These are phyloP conservation scores for Orchestia grillus DNA, from an alignment of 1,140 invertebrate genomes.

Conservation along the genomic window DNA sequence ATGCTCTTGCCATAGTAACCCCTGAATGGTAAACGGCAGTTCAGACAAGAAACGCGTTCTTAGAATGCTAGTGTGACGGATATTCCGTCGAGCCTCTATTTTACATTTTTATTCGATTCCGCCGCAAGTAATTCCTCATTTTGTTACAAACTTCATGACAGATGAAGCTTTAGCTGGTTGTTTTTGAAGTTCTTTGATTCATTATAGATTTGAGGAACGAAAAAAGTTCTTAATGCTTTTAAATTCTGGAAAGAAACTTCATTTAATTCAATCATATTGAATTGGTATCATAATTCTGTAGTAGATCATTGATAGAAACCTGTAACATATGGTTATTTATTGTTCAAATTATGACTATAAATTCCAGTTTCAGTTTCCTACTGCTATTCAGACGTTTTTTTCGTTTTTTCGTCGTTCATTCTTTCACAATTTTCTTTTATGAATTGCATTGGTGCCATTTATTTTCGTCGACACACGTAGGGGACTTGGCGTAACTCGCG, in stretches of 20 bases:
- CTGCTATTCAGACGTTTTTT: background rate
- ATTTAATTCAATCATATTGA: background rate
- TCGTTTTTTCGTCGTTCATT: background rate
- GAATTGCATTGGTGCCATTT: background rate
- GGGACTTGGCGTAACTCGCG: background rate
- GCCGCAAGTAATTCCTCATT: background rate
- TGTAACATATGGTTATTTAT: background rate
- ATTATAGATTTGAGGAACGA: background rate
- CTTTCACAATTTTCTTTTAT: background rate
- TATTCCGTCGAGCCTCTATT: background rate
- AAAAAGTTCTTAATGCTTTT: background rate
- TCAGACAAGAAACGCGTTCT: background rate
- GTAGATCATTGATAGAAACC: background rate
- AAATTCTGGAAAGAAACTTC: background rate
- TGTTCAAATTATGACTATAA: background rate
- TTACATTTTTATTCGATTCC: background rate
- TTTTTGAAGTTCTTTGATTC: background rate
- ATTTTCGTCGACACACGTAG: background rate
- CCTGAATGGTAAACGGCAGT: too few relatives aligned
- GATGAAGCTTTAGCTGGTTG: background rate
- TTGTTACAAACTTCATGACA: background rate
- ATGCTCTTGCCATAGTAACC: background rate
- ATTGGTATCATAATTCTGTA: background rate
- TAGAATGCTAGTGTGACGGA: background rate
- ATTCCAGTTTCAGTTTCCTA: background rate